phyloP scores from a whole-genome alignment of 2,113 vertebrate species.

The Cyprinodon variegatus region DNA sequence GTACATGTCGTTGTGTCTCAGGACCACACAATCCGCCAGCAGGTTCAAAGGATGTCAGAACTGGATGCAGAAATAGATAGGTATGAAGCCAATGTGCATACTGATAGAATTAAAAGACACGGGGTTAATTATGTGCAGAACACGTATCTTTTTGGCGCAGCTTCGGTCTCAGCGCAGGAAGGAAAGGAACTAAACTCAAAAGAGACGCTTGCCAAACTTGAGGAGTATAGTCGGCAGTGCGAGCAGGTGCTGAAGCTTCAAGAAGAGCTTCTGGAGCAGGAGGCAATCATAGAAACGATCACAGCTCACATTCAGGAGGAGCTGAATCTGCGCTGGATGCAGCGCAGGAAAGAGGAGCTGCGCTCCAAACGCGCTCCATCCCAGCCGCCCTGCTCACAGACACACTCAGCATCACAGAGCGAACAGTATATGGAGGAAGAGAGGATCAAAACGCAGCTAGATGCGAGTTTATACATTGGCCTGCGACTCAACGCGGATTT shows the following conservation, averaged over 20 bases:
- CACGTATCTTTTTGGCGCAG: slow-evolving; percentile 85
- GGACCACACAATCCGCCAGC: slow-evolving; percentile 93
- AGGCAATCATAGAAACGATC: slow-evolving; percentile 83
- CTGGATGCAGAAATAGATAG: slow-evolving; percentile 90
- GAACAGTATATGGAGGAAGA: slow-evolving; percentile 84
- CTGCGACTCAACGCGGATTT: slow-evolving; percentile 91
- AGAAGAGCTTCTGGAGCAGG: slow-evolving; percentile 85
- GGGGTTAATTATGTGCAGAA: slow-evolving; percentile 95
- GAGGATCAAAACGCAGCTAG: slow-evolving; percentile 88
- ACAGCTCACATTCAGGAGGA: slow-evolving; percentile 89
- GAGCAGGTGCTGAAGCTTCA: slow-evolving; percentile 84
- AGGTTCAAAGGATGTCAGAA: slow-evolving; percentile 88
- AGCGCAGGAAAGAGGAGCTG: slow-evolving; percentile 84
- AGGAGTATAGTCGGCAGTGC: slow-evolving; percentile 78
- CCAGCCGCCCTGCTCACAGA: neutral
- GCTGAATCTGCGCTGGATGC: slow-evolving; percentile 91
- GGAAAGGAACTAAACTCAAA: slow-evolving; percentile 17
- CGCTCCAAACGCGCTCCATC: slow-evolving; percentile 43
- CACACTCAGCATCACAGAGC: slow-evolving; percentile 59
- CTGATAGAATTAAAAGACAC: slow-evolving; percentile 87
- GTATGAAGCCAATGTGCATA: slow-evolving; percentile 87
- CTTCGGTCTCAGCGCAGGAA: slow-evolving; percentile 4
- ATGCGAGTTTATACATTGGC: slow-evolving; percentile 91
- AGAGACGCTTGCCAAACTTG: slow-evolving; percentile 69
- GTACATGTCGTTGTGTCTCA: slow-evolving; percentile 93